Percentiles rank a stretch among this genome's conserved stretches.
Conservation (phyloP, 2,113 vertebrate species). For the Passer domesticus region DNA sequence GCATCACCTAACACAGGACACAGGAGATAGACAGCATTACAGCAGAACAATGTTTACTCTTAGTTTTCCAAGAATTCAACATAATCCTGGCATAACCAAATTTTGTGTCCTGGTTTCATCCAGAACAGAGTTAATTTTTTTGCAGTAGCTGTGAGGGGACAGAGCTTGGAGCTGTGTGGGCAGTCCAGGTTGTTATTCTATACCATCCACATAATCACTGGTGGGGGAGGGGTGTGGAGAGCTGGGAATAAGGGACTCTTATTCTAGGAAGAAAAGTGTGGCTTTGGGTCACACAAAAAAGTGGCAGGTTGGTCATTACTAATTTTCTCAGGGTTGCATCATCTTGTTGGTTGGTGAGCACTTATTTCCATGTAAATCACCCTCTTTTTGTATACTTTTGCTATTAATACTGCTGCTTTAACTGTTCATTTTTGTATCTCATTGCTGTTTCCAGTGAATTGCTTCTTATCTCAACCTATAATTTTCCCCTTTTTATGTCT, state of each 20-base stretch:
- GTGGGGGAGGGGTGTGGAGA: fast-evolving
- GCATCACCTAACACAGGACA: neutral
- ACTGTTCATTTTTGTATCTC: neutral
- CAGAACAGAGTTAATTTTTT: neutral
- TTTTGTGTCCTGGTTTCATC: neutral
- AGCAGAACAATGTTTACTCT: neutral
- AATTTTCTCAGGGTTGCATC: neutral
- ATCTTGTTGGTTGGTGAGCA: neutral
- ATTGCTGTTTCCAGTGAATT: neutral
- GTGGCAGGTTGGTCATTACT: neutral
- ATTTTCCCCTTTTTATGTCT: neutral
- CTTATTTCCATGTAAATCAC: neutral
- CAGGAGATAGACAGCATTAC: neutral
- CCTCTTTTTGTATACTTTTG: neutral
- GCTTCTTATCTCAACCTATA: neutral
- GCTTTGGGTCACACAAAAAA: neutral
- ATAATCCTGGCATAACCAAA: neutral
- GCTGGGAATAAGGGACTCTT: neutral
- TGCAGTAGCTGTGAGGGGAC: neutral
- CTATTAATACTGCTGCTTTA: neutral
- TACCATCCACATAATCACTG: neutral
- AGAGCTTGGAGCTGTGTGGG: neutral
- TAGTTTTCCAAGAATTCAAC: neutral
- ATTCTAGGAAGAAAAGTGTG: neutral
- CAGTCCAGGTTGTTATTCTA: neutral